Conservation (phyloP, 2,113 vertebrate genomes). For the Noctilio leporinus region DNA sequence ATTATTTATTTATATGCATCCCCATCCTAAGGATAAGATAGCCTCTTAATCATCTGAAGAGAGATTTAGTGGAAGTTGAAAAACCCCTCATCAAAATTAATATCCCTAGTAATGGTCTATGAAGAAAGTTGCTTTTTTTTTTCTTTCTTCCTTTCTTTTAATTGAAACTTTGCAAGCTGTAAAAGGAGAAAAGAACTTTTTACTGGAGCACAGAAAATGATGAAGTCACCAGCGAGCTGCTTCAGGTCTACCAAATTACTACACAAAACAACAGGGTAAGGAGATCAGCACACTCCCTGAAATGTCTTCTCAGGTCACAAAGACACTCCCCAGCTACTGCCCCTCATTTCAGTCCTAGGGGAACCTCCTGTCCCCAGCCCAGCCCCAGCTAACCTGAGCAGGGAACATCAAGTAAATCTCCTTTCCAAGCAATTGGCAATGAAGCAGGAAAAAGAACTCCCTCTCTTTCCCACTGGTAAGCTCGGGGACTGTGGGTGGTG, state of each 20-base stretch:
- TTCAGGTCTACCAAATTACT: not conserved
- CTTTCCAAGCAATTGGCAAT: not conserved
- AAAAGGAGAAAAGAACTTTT: slow-evolving; percentile 14
- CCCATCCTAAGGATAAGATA: slow-evolving; percentile 23
- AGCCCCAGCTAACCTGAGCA: not conserved
- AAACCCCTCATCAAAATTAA: slow-evolving; percentile 61
- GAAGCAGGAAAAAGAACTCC: not conserved
- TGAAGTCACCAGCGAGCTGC: not conserved
- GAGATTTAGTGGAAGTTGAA: slow-evolving; percentile 46
- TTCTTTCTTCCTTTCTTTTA: too few relatives aligned
- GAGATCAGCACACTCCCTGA: not conserved
- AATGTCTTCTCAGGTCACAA: not conserved
- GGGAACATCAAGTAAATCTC: not conserved
- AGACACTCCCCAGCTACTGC: too few relatives aligned
- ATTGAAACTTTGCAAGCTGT: slow-evolving; percentile 42
- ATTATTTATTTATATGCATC: slow-evolving; percentile 46
- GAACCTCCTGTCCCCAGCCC: not conserved
- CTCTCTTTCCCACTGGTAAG: not conserved
- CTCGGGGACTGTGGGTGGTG: not conserved
- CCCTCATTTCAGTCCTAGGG: not conserved
- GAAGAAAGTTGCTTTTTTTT: not conserved
- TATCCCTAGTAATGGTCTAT: slow-evolving; percentile 48
- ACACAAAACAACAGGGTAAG: not conserved
- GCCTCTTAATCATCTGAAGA: slow-evolving; percentile 56
- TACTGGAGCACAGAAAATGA: slow-evolving; percentile 11